Percentiles rank a stretch among this genome's conserved stretches.
phyloP scores from a whole-genome alignment of 2,113 vertebrate species.

The Chlorocebus sabaeus region DNA sequence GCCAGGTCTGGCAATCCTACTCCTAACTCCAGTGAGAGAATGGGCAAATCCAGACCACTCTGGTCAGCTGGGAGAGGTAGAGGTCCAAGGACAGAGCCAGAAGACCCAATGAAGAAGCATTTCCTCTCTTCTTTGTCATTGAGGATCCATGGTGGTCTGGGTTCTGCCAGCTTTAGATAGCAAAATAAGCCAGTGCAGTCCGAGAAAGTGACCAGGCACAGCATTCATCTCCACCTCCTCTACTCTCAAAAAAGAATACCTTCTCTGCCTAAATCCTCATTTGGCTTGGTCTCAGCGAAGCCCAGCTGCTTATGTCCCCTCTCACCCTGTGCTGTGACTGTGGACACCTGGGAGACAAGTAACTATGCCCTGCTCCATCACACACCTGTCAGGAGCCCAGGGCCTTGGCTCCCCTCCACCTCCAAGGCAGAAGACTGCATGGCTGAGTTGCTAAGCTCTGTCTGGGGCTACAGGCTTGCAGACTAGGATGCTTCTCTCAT shows the following conservation, averaged over 20 bases:
- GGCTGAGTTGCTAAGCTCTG: neutral
- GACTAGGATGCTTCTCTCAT: neutral
- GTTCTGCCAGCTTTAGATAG: neutral
- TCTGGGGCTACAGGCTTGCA: accelerated
- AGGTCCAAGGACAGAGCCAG: neutral
- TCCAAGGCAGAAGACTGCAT: neutral
- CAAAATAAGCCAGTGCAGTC: neutral
- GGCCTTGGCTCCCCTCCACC: neutral
- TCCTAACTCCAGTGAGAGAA: neutral
- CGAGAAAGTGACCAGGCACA: neutral
- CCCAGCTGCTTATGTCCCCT: neutral
- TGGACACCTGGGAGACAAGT: neutral
- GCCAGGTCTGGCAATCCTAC: neutral
- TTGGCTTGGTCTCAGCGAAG: neutral
- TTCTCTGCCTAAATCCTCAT: neutral
- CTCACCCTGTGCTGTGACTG: neutral
- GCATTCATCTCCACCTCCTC: neutral
- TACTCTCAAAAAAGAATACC: neutral
- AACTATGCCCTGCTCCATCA: neutral
- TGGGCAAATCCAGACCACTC: neutral
- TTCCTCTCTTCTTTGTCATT: neutral
- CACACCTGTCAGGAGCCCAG: neutral
- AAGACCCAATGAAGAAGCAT: neutral
- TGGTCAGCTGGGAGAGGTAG: neutral
- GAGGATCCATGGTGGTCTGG: neutral